phyloP scores from a whole-genome alignment of 2,113 vertebrate species.

The Muscicapa adusta region DNA sequence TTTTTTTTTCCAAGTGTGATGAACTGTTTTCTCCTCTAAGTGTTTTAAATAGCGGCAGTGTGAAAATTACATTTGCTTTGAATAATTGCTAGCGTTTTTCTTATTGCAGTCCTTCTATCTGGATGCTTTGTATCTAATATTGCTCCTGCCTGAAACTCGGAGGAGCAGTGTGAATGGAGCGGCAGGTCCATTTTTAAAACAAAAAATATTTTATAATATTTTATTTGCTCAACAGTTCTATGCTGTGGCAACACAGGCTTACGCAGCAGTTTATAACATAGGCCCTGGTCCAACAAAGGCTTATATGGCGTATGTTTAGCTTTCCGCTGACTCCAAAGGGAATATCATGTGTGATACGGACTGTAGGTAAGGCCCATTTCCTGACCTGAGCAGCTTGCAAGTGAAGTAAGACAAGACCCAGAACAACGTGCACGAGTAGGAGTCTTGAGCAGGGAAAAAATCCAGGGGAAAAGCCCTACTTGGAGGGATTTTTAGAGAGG shows the following conservation, averaged over 20 bases:
- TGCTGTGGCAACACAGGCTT: conserved; percentile 54
- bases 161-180: conserved; percentile 57
- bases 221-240: conserved; percentile 60
- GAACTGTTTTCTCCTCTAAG: conserved; percentile 67
- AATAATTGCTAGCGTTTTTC: conserved; percentile 63
- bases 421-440: neutral
- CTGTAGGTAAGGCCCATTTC: conserved; percentile 48
- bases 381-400: conserved; percentile 14
- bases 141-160: conserved; percentile 5
- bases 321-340: conserved; percentile 38
- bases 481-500: neutral
- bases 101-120: conserved; percentile 44
- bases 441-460: neutral
- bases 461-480: neutral
- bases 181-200: conserved; percentile 49
- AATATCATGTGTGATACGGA: conserved; percentile 34
- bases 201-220: conserved; percentile 47
- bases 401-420: conserved; percentile 53
- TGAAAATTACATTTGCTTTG: conserved; percentile 69
- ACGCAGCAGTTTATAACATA: conserved; percentile 41
- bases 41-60: conserved; percentile 67
- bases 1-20: conserved; percentile 55
- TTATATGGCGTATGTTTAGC: conserved; percentile 47
- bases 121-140: conserved; percentile 42
- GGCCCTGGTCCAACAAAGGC: conserved; percentile 57